Evolutionary conservation across 1,140 invertebrate species (phyloP).

Genomic region (Bombus confusus): DNA sequence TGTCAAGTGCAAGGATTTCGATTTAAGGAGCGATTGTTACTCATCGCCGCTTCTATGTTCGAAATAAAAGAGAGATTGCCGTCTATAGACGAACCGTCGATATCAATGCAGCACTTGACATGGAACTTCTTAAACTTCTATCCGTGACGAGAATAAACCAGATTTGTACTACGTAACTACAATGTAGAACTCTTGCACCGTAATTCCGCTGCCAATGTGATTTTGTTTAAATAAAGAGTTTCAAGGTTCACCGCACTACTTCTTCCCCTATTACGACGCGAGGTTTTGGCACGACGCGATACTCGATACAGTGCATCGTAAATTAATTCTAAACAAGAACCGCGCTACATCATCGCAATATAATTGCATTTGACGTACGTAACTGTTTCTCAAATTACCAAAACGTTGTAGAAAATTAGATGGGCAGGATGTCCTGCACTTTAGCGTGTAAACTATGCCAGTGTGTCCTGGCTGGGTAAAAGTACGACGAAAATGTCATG

Average conservation of each 20-base stretch:
- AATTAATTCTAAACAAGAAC: slow-evolving; percentile 3
- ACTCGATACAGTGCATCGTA: neutral
- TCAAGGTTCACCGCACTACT: slow-evolving; percentile 22
- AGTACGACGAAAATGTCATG: too few relatives aligned
- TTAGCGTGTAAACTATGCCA: too few relatives aligned
- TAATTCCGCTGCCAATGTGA: neutral
- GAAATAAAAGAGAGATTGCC: neutral
- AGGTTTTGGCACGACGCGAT: slow-evolving; percentile 7
- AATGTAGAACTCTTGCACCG: neutral
- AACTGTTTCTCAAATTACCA: neutral
- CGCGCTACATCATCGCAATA: neutral
- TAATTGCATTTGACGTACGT: neutral
- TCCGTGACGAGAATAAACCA: neutral
- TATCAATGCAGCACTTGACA: neutral
- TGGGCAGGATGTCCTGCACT: too few relatives aligned
- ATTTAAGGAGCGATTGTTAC: neutral
- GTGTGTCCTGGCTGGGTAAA: too few relatives aligned
- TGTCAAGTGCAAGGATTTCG: neutral
- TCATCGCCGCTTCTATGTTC: too few relatives aligned
- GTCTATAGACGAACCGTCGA: neutral
- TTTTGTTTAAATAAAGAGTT: slow-evolving; percentile 32
- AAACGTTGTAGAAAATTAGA: neutral
- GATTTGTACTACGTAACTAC: neutral
- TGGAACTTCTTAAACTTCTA: neutral
- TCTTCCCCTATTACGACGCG: neutral